A percentile compares a stretch with the other conserved stretches of the same genome.
Conservation (phyloP, 2,113 vertebrate species). For the Sorex araneus region DNA sequence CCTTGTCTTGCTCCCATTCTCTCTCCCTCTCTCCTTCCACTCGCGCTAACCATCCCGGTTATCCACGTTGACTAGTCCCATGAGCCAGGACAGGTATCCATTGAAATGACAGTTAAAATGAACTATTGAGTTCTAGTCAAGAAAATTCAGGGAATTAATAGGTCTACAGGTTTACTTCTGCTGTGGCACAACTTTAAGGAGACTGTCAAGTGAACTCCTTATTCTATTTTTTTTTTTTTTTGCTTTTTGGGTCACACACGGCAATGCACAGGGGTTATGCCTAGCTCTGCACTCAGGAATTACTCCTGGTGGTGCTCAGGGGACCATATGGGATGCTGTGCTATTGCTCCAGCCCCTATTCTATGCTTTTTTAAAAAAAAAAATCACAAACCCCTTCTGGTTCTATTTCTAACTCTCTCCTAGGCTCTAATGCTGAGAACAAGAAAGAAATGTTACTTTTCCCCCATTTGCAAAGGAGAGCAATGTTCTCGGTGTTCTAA, state of each 20-base stretch:
- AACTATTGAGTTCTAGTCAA: conserved; percentile 57
- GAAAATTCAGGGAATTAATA: conserved; percentile 29
- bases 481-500: conserved; percentile 58
- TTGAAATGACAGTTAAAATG: conserved; percentile 8
- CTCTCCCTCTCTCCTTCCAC: not conserved
- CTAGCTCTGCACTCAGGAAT: too few species aligned
- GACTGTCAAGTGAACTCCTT: not conserved
- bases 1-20: too few species aligned
- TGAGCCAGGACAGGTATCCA: conserved; percentile 24
- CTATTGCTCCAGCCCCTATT: too few species aligned
- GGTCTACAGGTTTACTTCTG: not conserved
- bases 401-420: conserved; percentile 74
- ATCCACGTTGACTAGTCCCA: too few species aligned
- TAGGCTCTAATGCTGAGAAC: conserved; percentile 48
- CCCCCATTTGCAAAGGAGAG: conserved; percentile 58
- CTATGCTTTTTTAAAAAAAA: conserved; percentile 33
- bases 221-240: conserved; percentile 66
- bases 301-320: too few species aligned
- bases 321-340: too few species aligned
- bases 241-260: too few species aligned
- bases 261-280: too few species aligned
- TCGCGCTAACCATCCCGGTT: too few species aligned
- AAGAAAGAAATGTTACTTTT: conserved; percentile 66
- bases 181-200: conserved; percentile 63
- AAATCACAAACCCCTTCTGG: conserved; percentile 42